Base-by-base conservation (phyloP, 2,888 invertebrate species). In the Scaptomyza flava region DNA sequence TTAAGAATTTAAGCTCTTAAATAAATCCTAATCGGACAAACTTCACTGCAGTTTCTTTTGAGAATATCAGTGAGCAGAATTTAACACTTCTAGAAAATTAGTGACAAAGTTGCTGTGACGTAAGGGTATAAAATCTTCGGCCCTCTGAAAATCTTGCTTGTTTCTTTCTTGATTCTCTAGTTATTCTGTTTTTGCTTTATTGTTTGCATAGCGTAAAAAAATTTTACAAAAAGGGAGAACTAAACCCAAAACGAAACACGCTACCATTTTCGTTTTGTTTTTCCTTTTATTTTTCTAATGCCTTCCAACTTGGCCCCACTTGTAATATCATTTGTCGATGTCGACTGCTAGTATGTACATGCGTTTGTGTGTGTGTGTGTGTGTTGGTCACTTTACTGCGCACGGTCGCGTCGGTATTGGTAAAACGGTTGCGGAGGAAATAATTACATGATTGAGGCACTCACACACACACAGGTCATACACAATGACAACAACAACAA, bases 371-470 rank as follows among this genome's bases (percentile, higher is more conserved):
- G 2, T 61, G 45, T 68, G 46, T 65, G 34, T 38, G 64, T 66
- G 72, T 74, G 63, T 72, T 80, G 72, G 68, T 64, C 75, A 77
- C 58, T 68, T 59, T 61, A 6, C 41, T 52, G 47, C 74, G 72
- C 30, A 59, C 63, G 72, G 64, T 58, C 72, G 64, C 58, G 20
- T 70, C 52, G 63, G 82, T 81, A 74, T 79, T 72, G 74, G 74
- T 77, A 66, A 70, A 78, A 66, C 69, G 76, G 77, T 79, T 85
- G 89, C 87, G 84, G 89, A 89, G 90, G 91, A 91, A 92, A 91
- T 91, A 91, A 91, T 91, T 91, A 91, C 89, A 90, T 89, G 90
- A 91, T 91, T 90, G 90, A 90, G 89, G 91, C 77, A 88, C 82
- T 76, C 75, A 70, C 65, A 65, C 67, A 62, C 66, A 77, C 64